Conservation (phyloP, 1,140 invertebrate genomes). For the Brachionus koreanus region DNA sequence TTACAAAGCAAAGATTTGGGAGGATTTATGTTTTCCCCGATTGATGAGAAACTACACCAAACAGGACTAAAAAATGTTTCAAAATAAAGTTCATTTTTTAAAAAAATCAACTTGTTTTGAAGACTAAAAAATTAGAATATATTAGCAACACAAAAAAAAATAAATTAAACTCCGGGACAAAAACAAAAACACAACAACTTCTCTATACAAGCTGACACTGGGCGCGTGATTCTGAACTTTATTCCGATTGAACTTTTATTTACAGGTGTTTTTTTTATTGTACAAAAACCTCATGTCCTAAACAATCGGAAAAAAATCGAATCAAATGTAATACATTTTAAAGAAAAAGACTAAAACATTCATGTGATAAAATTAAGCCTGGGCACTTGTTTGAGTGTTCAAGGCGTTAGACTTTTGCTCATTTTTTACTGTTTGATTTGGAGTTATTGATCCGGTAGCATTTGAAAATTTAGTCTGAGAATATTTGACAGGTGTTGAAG, state of each 20-base stretch:
- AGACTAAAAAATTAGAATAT: background rate
- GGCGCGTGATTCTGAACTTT: background rate
- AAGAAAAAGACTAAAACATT: background rate
- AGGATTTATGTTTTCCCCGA: background rate
- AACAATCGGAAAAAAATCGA: background rate
- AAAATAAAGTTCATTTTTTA: background rate
- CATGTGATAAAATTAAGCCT: background rate
- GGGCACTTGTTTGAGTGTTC: constrained; percentile 17
- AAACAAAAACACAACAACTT: constrained; percentile 3
- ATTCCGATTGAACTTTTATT: background rate
- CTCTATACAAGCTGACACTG: background rate
- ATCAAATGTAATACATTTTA: background rate
- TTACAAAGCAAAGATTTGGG: background rate
- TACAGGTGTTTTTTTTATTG: background rate
- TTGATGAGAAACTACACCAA: background rate
- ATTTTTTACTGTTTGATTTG: background rate
- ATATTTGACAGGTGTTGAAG: background rate
- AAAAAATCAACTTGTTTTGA: background rate
- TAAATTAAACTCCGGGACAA: background rate
- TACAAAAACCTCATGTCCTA: background rate
- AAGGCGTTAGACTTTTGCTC: background rate
- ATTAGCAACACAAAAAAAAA: background rate
- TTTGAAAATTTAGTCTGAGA: background rate
- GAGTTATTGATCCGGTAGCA: background rate
- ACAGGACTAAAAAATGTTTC: background rate